Base-by-base conservation (phyloP, 1,140 invertebrate genomes). In the Pseudoatta argentina region DNA sequence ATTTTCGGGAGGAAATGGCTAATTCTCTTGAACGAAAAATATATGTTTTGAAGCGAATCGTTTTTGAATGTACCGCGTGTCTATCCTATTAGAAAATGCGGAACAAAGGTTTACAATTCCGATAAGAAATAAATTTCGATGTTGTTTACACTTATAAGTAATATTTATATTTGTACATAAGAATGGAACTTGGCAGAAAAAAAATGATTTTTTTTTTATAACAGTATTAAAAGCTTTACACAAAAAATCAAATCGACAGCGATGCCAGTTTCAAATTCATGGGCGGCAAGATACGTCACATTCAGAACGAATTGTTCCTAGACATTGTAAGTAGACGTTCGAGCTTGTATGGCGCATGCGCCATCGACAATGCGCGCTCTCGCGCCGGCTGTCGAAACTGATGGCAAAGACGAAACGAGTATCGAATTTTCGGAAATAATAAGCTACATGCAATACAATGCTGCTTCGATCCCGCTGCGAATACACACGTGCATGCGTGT, bases 391-490 rank as follows among this genome's bases (percentile, higher is more conserved):
- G 48, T 83, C 57, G 79, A 75, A 73, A 83, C 79, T 83, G 69
- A 83, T 8, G 34, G 24, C 55, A 39, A 57, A 69, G 66, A 83
- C 69, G 79, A 83, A 83, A 75, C 55, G 79, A 27, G 69, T 83
- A 83, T 83, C 79, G 79, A 83, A 83, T 83, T 83, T 83, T 83
- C 69, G 79, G 79, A 83, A 83, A 83, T 83, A 83, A 83, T 83
- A 83, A 83, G 79, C 69, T 75, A 83, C 79, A 63, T 61, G 51
- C 27, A 69, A 64, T 44, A 71, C 79, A 83, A 83, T 44, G 72
- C 71, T 75, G 55, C 79, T 83, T 83, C 79, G 79, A 83, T 83
- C 69, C 55, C 27, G n/a, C 18, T 83, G 55, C 14, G 39, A 73
- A 24, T 75, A 73, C 69, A 83, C 39, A 83, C 39, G 55, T 83